A percentile compares a stretch with the other conserved stretches of the same genome.
phyloP scores from a whole-genome alignment of 2,113 vertebrate genomes.

The Corythornis madagascariensis region DNA sequence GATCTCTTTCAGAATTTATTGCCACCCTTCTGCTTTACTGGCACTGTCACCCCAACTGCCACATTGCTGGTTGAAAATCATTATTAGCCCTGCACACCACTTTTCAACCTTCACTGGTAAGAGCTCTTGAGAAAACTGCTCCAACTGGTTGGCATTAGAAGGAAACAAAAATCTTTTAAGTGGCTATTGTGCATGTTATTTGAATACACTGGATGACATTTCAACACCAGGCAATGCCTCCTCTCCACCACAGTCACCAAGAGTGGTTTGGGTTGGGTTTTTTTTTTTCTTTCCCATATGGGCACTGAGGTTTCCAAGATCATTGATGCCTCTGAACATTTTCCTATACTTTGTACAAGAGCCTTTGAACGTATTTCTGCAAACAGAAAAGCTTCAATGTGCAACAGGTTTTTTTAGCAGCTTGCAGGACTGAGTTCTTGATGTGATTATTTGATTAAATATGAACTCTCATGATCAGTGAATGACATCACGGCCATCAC shows the following conservation, averaged over 20 bases:
- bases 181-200: slow-evolving; percentile 52
- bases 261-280: slow-evolving; percentile 6
- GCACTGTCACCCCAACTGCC: not conserved
- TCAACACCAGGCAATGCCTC: slow-evolving; percentile 59
- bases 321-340: slow-evolving; percentile 43
- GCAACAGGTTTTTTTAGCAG: slow-evolving; percentile 36
- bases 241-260: slow-evolving; percentile 39
- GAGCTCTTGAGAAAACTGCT: slow-evolving; percentile 14
- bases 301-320: slow-evolving; percentile 39
- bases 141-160: slow-evolving; percentile 53
- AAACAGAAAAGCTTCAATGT: slow-evolving; percentile 44
- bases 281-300: slow-evolving; percentile 41
- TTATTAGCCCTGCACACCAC: not conserved
- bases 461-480: slow-evolving; percentile 47
- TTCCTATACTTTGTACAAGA: slow-evolving; percentile 18
- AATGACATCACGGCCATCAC: slow-evolving; percentile 34
- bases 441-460: slow-evolving; percentile 44
- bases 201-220: slow-evolving; percentile 51
- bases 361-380: slow-evolving; percentile 46
- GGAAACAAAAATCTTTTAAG: slow-evolving; percentile 56
- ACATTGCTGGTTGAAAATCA: not conserved
- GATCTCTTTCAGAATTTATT: not conserved
- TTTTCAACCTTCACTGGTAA: not conserved
- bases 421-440: slow-evolving; percentile 40
- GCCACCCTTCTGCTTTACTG: not conserved